Evolutionary conservation across 2,797 vertebrate genomes (phyloP).

Genomic region (Lacerta agilis): DNA sequence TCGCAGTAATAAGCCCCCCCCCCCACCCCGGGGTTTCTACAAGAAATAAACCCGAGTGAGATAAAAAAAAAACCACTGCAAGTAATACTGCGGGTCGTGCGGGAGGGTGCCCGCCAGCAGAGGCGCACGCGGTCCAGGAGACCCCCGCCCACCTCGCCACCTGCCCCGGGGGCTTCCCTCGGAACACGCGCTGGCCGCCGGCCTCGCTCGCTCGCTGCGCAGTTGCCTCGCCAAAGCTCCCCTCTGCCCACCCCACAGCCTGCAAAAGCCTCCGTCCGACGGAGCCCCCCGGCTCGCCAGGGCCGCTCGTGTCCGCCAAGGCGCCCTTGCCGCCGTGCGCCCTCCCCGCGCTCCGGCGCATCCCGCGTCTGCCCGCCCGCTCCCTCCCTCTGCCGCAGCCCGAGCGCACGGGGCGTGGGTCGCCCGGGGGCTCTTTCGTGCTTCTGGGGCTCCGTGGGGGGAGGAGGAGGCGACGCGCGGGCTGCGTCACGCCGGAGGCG

Average conservation of each 20-base stretch:
- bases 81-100: background rate
- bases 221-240: background rate
- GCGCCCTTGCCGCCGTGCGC: background rate
- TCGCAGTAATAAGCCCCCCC: no score
- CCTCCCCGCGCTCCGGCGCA: background rate
- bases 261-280: background rate
- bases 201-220: background rate
- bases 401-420: slow-evolving; percentile 8
- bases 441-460: slow-evolving; percentile 21
- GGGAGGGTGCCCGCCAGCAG: no score
- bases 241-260: background rate
- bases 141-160: no score
- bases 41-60: no score
- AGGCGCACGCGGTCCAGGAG: no score
- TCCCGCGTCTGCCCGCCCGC: no score
- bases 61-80: no score
- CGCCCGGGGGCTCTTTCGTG: slow-evolving; percentile 46
- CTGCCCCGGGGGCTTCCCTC: background rate
- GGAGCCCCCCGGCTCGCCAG: no score
- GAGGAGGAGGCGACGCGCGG: slow-evolving; percentile 32
- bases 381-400: slow-evolving; percentile 28
- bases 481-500: slow-evolving; percentile 56
- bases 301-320: no score
- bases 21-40: no score
- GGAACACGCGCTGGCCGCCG: background rate